Conservation (phyloP, 2,888 invertebrate species). For the Hirtodrosophila confusa region DNA sequence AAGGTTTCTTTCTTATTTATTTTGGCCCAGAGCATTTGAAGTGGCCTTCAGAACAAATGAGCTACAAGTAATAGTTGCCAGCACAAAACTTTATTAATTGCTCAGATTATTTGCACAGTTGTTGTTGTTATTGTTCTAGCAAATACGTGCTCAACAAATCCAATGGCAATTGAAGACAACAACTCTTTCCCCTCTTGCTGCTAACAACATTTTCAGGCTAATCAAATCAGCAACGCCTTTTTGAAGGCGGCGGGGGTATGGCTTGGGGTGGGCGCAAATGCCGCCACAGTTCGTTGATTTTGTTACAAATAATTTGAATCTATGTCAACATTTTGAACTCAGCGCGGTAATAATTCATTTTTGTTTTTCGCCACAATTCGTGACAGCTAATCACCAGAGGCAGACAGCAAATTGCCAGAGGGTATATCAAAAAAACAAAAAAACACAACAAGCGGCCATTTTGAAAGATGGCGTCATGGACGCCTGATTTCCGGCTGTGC, state of each 20-base stretch:
- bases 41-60: slow-evolving; percentile 62
- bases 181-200: slow-evolving; percentile 25
- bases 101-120: slow-evolving; percentile 59
- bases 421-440: slow-evolving; percentile 23
- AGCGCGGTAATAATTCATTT: slow-evolving; percentile 74
- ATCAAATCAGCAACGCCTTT: slow-evolving; percentile 59
- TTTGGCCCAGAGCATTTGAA: slow-evolving; percentile 38
- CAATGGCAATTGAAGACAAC: slow-evolving; percentile 28
- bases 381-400: slow-evolving; percentile 75
- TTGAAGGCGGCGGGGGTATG: slow-evolving; percentile 21
- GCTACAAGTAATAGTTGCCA: slow-evolving; percentile 53
- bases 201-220: slow-evolving; percentile 43
- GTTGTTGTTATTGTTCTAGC: slow-evolving; percentile 20
- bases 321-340: slow-evolving; percentile 73
- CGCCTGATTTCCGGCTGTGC: slow-evolving; percentile 68
- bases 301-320: slow-evolving; percentile 78
- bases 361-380: slow-evolving; percentile 67
- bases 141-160: slow-evolving; percentile 39
- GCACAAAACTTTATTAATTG: slow-evolving; percentile 70
- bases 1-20: slow-evolving; percentile 28
- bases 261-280: neutral
- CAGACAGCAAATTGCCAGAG: slow-evolving; percentile 38
- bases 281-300: slow-evolving; percentile 69
- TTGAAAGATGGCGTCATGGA: slow-evolving; percentile 76
- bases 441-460: slow-evolving; percentile 45